These are phyloP conservation scores for Anguilla anguilla DNA, from an alignment of 2,797 vertebrate genomes.

Conservation along the genomic window DNA sequence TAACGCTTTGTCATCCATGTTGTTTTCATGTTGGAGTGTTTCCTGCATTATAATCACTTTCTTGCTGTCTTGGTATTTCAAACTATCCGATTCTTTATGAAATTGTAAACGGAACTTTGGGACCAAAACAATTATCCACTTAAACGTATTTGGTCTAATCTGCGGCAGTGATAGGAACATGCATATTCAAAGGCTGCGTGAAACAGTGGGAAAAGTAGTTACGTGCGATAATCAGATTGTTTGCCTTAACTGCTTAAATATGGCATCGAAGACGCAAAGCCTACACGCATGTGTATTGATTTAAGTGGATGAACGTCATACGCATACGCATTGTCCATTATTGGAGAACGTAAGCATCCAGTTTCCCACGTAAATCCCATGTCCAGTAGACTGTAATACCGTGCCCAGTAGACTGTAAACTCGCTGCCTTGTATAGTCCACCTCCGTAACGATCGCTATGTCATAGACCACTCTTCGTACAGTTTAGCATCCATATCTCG, in stretches of 20 bases:
- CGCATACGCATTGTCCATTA: not conserved
- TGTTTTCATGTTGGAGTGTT: constrained; percentile 4
- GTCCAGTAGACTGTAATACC: not conserved
- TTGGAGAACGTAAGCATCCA: not conserved
- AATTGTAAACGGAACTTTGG: constrained; percentile 3
- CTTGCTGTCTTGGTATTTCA: not conserved
- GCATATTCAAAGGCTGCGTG: not conserved
- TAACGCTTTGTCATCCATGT: not conserved
- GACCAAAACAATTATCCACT: constrained; percentile 3
- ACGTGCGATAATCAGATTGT: not conserved
- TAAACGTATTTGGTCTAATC: constrained; percentile 7
- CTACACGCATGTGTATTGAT: not conserved
- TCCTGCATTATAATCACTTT: not conserved
- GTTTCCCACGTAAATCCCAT: not conserved
- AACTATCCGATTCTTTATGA: not conserved
- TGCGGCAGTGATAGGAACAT: not conserved
- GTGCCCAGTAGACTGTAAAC: not conserved
- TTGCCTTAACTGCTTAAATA: not conserved
- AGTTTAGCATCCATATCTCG: not conserved
- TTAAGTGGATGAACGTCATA: not conserved
- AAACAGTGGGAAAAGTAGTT: not conserved
- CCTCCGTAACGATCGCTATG: not conserved
- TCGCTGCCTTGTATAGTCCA: not conserved
- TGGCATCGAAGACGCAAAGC: not conserved
- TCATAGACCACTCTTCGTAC: not conserved